Evolutionary conservation across 2,888 invertebrate species (phyloP), one percentile per base, ranked within the genome.

Genomic region (Coleophora deauratella): DNA sequence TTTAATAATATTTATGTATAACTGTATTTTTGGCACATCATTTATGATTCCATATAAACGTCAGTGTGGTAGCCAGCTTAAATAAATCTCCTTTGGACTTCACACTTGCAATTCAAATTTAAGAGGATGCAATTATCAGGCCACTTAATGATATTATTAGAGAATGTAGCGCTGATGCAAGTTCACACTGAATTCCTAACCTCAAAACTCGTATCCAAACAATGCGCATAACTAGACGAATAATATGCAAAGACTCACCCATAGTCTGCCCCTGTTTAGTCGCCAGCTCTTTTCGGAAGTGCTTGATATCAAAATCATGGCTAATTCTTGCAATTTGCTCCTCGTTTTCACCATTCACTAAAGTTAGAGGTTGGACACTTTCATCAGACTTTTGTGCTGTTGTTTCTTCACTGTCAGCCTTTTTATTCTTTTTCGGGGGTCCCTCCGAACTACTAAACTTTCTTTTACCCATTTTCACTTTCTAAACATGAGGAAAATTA

Each of bases 251-350:
- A 31, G 37, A 57, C 68, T 66, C 66, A 90, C 90, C 88, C 66
- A 85, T 81, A 44, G 87, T 81, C 55, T 88, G 89, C 10, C 87
- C 86, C 35, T 76, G 78, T 40, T 78, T 82, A 4, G 77, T 73
- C 0, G 76, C 62, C 40, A 91, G 57, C 48, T 88, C 88, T 52
- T 84, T 87, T 0, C 90, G 81, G 45, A 91, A 90, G 46, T 88
- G 81, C 66, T 88, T 85, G 43, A 89, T 76, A 62, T 89, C 88
- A 57, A 90, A 90, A 51, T 31, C 34, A 31, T 37, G 41, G 1
- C 21, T 41, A 27, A 36, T 35, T 12, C 28, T 9, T 2, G 35
- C 4, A 8, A 12, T 12, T 11, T 12, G 33, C 7, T 38, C 14
- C 27, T 27, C 37, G 33, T 49, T 42, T 46, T 46, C 43, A 40